These are phyloP conservation scores for Vireo altiloquus DNA, from an alignment of 2,113 vertebrate genomes.

Conservation along the genomic window DNA sequence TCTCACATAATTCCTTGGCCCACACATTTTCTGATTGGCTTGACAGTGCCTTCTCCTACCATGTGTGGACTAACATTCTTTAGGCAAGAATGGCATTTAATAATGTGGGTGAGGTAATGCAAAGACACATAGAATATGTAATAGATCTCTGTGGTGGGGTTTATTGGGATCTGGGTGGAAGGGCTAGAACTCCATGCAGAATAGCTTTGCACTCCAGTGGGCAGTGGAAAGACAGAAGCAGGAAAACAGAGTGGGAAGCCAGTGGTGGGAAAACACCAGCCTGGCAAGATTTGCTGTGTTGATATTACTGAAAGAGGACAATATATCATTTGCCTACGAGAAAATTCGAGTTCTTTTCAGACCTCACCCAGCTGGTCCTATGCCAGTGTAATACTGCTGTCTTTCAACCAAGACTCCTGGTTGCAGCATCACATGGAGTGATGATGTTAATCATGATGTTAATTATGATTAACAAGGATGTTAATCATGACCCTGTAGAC, in stretches of 20 bases:
- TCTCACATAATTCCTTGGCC: background rate
- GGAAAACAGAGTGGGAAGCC: background rate
- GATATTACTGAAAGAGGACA: background rate
- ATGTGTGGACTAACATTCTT: background rate
- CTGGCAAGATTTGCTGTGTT: background rate
- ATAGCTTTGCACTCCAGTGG: background rate
- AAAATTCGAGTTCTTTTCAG: background rate
- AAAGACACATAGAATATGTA: background rate
- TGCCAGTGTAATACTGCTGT: background rate
- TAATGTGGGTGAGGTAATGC: background rate
- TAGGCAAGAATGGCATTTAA: background rate
- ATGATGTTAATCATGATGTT: background rate
- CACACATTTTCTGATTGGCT: background rate
- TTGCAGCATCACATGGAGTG: background rate
- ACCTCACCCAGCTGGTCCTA: background rate
- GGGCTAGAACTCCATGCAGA: background rate
- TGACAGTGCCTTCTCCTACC: background rate
- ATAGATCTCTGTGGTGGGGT: background rate
- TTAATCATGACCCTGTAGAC: background rate
- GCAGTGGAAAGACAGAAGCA: background rate
- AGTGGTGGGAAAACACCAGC: background rate
- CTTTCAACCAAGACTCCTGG: background rate
- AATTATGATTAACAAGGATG: background rate
- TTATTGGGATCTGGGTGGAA: background rate
- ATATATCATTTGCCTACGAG: background rate